Conservation (phyloP, 2,113 vertebrate species). For the Montifringilla adamsi region DNA sequence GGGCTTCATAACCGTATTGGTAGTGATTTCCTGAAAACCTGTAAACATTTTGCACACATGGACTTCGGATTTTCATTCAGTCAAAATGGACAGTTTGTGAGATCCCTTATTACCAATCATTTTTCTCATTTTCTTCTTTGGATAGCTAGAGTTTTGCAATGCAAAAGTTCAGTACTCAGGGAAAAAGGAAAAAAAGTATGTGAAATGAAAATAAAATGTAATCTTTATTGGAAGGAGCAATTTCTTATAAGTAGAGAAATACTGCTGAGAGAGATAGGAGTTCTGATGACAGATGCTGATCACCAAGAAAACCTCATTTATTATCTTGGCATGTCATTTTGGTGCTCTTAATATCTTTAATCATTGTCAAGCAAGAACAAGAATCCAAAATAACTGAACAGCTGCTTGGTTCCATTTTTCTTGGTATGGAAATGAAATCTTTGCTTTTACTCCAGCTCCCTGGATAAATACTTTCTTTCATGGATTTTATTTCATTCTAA, state of each 20-base stretch:
- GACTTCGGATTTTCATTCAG: background rate
- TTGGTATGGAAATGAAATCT: constrained; percentile 28
- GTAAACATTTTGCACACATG: background rate
- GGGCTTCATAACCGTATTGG: accelerated
- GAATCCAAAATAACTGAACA: constrained; percentile 38
- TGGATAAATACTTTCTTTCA: constrained; percentile 42
- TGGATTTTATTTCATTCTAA: constrained; percentile 48
- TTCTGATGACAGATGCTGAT: background rate
- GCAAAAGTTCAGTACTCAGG: background rate
- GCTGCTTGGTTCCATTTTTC: constrained; percentile 6
- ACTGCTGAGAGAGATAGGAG: background rate
- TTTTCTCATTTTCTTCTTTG: background rate
- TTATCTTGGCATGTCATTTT: background rate
- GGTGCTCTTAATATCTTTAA: constrained; percentile 1
- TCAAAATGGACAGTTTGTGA: background rate
- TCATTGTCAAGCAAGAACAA: constrained; percentile 11
- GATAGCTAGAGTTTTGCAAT: background rate
- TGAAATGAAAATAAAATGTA: background rate
- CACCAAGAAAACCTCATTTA: background rate
- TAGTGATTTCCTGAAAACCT: background rate
- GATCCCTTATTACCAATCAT: background rate
- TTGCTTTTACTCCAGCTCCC: constrained; percentile 19
- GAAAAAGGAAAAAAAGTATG: accelerated
- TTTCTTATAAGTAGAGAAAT: background rate
- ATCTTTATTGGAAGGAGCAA: background rate